Evolutionary conservation across 2,113 vertebrate species (phyloP), one percentile per base, ranked within the genome.

Genomic region (Halichoerus grypus): DNA sequence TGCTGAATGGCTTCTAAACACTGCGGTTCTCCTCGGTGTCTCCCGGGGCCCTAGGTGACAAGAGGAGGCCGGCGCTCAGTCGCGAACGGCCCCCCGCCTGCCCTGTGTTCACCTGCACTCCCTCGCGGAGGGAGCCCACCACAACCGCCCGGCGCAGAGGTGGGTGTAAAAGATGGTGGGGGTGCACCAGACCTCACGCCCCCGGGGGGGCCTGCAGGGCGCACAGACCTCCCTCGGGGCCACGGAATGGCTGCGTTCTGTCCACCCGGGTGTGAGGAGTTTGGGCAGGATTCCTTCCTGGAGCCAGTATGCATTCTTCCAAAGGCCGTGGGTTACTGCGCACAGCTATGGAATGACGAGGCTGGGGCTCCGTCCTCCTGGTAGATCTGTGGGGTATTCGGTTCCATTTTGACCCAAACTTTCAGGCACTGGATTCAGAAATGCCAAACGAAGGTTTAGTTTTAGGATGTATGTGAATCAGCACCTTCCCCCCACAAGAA

Each of bases 41-140:
- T 28, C 85, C 49, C 14, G 19, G 80, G 31, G 51, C 16, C 46
- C 31, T 3, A 13, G 28, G 59, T 10, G 72, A 71, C 71, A 51
- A 57, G 5, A 0, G 0, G 14, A 19, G 11, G 72, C 53, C 49
- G 21, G 3, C 33, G 21, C 65, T 42, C 31, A 16, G 19, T 5
- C 5, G 0, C 0, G 8, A 42, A n/a, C 21, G 2, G 14, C 33
- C 24, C 42, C 53, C 42, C 42, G 22, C 21, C 21, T 11, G 6
- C 13, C 42, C 72, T 28, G 24, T 28, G 42, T 76, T 13, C 22
- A 14, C 42, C 72, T 26, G 16, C 2, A 0, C 1, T 7, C 26
- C 72, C 39, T 51, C 61, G 28, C 0, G 0, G 6, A 3, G 14
- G 74, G 53, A 55, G 9, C 5, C 39, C 19, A 6, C 65, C 74